Conservation (phyloP, 1,140 invertebrate species). For the Micrasema minimum region DNA sequence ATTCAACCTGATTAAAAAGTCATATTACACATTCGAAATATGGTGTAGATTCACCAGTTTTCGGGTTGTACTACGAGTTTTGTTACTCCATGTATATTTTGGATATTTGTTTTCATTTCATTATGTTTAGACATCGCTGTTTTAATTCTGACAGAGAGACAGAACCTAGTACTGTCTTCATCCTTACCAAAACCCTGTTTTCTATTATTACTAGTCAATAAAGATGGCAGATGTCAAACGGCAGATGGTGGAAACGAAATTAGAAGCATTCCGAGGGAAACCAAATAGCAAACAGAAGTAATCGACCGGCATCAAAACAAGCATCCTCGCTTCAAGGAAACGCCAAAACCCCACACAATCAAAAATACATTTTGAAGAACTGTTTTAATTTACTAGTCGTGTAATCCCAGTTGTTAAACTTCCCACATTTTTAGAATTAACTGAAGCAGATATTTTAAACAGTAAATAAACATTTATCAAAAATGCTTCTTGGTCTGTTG, state of each 20-base stretch:
- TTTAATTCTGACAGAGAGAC: too few species aligned
- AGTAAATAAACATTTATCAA: constrained; percentile 10
- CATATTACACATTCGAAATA: too few species aligned
- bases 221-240: constrained; percentile 39
- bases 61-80: too few species aligned
- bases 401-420: too few species aligned
- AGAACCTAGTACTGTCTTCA: not conserved
- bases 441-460: not conserved
- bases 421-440: not conserved
- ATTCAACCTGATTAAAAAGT: too few species aligned
- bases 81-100: too few species aligned
- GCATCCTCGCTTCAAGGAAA: not conserved
- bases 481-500: not conserved
- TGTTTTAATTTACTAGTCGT: not conserved
- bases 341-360: not conserved
- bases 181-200: not conserved
- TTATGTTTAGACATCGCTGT: too few species aligned
- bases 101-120: too few species aligned
- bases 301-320: not conserved
- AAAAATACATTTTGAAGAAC: constrained; percentile 4
- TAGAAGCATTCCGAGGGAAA: constrained; percentile 2
- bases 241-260: constrained; percentile 27
- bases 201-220: constrained; percentile 32
- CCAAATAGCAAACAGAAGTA: not conserved
- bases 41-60: too few species aligned